Evolutionary conservation across 2,888 invertebrate genomes (phyloP).

Genomic region (Prionchulus punctatus): DNA sequence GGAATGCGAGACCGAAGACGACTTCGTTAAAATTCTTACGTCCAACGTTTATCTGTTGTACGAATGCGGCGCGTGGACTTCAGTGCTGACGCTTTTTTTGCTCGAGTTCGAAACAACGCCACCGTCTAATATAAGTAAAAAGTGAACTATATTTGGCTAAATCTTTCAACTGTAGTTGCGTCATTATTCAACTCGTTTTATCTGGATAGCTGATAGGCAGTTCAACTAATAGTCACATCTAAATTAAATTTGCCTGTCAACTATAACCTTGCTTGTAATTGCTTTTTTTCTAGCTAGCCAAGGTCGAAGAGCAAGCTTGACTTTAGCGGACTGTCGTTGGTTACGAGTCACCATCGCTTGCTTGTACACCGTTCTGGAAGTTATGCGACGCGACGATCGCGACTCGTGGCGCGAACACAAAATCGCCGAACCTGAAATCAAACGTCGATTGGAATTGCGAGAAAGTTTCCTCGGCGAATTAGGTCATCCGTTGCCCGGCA

Average conservation of each 20-base stretch:
- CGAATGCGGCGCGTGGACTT: slow-evolving; percentile 50
- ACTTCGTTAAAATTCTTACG: slow-evolving; percentile 41
- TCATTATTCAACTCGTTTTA: too few relatives aligned
- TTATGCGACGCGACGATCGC: slow-evolving; percentile 48
- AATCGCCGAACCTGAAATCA: slow-evolving; percentile 33
- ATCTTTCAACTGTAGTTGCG: too few relatives aligned
- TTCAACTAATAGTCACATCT: too few relatives aligned
- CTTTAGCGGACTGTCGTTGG: slow-evolving; percentile 42
- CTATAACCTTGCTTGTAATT: too few relatives aligned
- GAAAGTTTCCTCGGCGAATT: slow-evolving; percentile 13
- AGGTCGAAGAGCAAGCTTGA: background rate
- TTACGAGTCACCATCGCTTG: slow-evolving; percentile 78
- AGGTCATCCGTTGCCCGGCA: background rate
- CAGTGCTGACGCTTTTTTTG: background rate
- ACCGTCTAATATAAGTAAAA: too few relatives aligned
- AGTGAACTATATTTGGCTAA: too few relatives aligned
- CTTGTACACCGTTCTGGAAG: slow-evolving; percentile 84
- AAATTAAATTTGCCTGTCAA: too few relatives aligned
- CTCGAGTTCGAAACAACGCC: background rate
- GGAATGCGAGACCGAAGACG: slow-evolving; percentile 14
- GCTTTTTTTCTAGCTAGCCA: background rate
- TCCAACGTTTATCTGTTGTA: slow-evolving; percentile 71
- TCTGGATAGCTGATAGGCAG: too few relatives aligned
- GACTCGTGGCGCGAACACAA: slow-evolving; percentile 12
- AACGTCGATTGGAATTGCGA: slow-evolving; percentile 14